These are phyloP conservation scores for Trisateles emortualis DNA, from an alignment of 2,888 invertebrate species.

Conservation along the genomic window DNA sequence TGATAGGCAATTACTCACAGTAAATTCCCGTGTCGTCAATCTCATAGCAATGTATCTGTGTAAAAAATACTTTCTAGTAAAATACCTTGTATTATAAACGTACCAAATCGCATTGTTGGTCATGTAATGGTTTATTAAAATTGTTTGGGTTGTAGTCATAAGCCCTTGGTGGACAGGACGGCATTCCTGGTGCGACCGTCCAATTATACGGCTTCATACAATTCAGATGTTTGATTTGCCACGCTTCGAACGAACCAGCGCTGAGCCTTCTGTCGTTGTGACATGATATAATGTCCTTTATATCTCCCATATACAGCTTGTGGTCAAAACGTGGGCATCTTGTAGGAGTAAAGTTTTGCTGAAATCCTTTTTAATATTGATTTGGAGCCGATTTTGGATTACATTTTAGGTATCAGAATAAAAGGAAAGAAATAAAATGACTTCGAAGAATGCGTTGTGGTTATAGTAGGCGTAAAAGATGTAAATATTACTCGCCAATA, in stretches of 20 bases:
- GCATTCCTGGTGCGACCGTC: constrained; percentile 34
- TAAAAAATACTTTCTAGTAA: background rate
- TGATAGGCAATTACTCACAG: no score
- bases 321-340: constrained; percentile 25
- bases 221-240: constrained; percentile 49
- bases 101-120: background rate
- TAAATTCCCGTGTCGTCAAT: no score
- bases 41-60: no score
- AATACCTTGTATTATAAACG: no score
- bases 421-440: background rate
- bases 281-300: constrained; percentile 34
- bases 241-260: constrained; percentile 36
- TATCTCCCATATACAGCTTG: constrained; percentile 29
- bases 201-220: constrained; percentile 47
- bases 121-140: constrained; percentile 13
- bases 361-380: constrained; percentile 14
- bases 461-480: constrained; percentile 10
- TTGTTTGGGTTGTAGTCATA: constrained; percentile 26
- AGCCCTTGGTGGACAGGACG: constrained; percentile 22
- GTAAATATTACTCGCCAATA: background rate
- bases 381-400: constrained; percentile 5
- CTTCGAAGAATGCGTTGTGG: constrained; percentile 10
- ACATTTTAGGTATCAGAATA: constrained; percentile 5
- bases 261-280: constrained; percentile 16
- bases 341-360: constrained; percentile 13